Base-by-base conservation (phyloP, 2,888 invertebrate species). In the Lepidochitona cinerea region DNA sequence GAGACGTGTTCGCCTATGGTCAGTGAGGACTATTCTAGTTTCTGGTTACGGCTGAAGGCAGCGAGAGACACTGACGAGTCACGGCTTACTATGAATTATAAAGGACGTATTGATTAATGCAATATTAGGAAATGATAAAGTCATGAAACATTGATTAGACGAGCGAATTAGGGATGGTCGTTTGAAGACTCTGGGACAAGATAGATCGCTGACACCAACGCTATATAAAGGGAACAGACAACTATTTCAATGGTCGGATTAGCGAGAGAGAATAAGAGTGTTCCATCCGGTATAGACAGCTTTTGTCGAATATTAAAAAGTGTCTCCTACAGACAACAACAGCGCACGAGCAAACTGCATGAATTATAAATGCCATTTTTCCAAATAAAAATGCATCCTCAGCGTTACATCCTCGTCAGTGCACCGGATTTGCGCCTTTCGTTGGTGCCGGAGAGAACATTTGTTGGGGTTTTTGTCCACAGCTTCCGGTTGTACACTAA, bases 41-140 rank as follows among this genome's bases (percentile, higher is more conserved):
- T 41, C 18, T 41, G 18, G 9, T 41, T 12, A 12, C 9, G 41
- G 18, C 18, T 41, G 41, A 9, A 18, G 41, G 18, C 41, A 9
- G 41, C 18, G 41, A 41, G 18, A 18, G 9, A 41, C 18, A 12
- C 41, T 18, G 59, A 14, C 26, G 59, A 26, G 59, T 32, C 23
- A 59, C 29, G 59, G 7, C 18, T 59, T 26, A 18, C 32, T 26
- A 59, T 59, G 59, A 59, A 59, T 59, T 23, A 59, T 59, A 26
- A 32, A 59, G 23, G 14, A 23, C 32, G 26, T 59, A 59, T 59
- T 59, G 59, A 59, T 59, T 59, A 59, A 32, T 32, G 59, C 12
- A 59, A 59, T 59, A 59, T 59, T 59, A 59, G 59, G 32, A 59
- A 59, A 59, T 59, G 59, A 59, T 59, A 59, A 59, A 59, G 59